Percentiles rank a stretch among this genome's conserved stretches.
phyloP scores from a whole-genome alignment of 2,113 vertebrate genomes.

The human region DNA sequence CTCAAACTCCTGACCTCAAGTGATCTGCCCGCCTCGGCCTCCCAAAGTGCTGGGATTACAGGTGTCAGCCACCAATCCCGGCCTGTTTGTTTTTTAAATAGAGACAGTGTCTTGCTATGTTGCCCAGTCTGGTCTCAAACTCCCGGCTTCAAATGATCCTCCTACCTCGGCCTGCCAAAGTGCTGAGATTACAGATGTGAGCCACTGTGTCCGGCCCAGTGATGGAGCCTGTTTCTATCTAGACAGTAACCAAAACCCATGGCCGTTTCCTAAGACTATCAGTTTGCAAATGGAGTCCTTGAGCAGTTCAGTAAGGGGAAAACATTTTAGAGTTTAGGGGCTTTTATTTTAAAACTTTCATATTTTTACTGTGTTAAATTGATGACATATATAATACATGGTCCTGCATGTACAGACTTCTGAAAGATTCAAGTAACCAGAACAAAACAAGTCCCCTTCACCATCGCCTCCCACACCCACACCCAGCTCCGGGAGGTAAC shows the following conservation, averaged over 20 bases:
- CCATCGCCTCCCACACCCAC: neutral
- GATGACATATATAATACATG: neutral
- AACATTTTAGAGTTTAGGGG: neutral
- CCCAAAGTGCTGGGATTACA: too few species aligned
- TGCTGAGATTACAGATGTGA: too few species aligned
- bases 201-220: too few species aligned
- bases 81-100: too few species aligned
- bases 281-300: neutral
- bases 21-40: too few species aligned
- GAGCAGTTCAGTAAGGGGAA: neutral
- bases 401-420: neutral
- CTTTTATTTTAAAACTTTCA: neutral
- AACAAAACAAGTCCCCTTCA: neutral
- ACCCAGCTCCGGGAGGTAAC: neutral
- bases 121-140: too few species aligned
- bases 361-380: neutral
- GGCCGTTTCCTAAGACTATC: neutral
- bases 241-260: neutral
- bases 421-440: neutral
- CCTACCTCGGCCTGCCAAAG: too few species aligned
- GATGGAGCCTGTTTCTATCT: neutral
- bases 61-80: too few species aligned
- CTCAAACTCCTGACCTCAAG: too few species aligned
- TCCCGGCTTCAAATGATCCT: too few species aligned
- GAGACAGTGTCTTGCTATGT: too few species aligned